Base-by-base conservation (phyloP, 2,888 invertebrate genomes). In the Rhodophaea formosa region DNA sequence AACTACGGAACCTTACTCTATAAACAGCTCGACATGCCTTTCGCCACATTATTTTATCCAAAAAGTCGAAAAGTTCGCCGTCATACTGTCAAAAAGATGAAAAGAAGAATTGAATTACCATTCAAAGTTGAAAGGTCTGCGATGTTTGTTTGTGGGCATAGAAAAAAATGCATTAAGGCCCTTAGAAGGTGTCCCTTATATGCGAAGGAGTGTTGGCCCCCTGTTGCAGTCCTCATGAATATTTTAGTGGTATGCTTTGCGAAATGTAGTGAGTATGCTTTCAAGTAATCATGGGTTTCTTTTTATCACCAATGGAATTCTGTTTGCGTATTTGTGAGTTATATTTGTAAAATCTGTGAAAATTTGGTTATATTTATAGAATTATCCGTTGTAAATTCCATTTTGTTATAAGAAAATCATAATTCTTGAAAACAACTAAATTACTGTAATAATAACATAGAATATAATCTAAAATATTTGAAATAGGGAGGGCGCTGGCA, bases 101-200 rank as follows among this genome's bases (percentile, higher is more conserved):
- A 84, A 82, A 76, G 73, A 71, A 71, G 82, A 84, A 86, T 84
- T 82, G 75, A 81, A 84, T 87, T 82, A 80, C 81, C 74, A 72
- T 77, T 75, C 78, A 74, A 77, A 79, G 74, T 75, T 71, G 76
- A 77, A 76, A 77, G 70, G 77, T 75, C 79, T 84, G 74, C 86
- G 84, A 85, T 86, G 80, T 87, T 82, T 86, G 77, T 82, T 80
- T 83, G 81, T 72, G 77, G 72, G 70, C 74, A 78, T 78, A 81
- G 82, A 80, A 75, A 77, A 35, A 80, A 79, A 82, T 87, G 85
- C 83, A 84, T 87, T 86, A 81, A 35, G 77, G 74, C 75, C 81
- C 73, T 68, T 60, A 58, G 63, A 71, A 73, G 72, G 70, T 70
- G 62, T 65, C 69, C 69, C 68, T 70, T 64, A 64, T 66, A 65